A percentile compares a stretch with the other conserved stretches of the same genome.
Evolutionary conservation across 2,113 vertebrate species (phyloP).

Genomic region (Platysteira castanea): DNA sequence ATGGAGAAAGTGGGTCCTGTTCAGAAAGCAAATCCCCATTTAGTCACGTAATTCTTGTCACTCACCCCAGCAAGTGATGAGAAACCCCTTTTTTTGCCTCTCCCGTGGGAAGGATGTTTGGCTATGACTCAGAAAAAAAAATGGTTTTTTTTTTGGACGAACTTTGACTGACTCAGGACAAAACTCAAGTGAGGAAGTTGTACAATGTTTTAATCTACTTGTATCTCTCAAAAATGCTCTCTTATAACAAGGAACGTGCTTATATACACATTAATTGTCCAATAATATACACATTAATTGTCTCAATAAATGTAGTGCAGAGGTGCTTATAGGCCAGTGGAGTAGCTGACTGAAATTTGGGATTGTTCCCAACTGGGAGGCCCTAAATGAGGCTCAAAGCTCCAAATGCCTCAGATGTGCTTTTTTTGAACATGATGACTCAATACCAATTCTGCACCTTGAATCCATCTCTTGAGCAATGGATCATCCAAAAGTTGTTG

Average conservation of each 20-base stretch:
- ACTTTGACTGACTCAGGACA: neutral
- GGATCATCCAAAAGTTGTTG: neutral
- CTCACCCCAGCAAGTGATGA: neutral
- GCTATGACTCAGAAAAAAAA: neutral
- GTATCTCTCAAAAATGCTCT: neutral
- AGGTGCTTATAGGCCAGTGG: rapidly evolving
- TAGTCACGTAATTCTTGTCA: neutral
- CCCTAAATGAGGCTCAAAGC: neutral
- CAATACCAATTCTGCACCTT: neutral
- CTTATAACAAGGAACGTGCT: neutral
- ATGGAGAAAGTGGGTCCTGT: neutral
- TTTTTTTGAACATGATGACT: neutral
- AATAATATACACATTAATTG: neutral
- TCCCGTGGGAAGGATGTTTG: neutral
- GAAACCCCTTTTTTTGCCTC: neutral
- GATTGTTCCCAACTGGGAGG: neutral
- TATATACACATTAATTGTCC: neutral
- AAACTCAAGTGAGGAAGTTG: neutral
- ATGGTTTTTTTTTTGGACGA: neutral
- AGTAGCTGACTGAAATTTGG: neutral
- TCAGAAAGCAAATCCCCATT: slow-evolving; percentile 18
- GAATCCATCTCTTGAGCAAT: neutral
- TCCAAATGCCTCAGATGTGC: neutral
- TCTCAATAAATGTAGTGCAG: neutral
- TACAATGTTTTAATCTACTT: neutral